Conservation (phyloP, 2,113 vertebrate species). For the Alaudala cheleensis region DNA sequence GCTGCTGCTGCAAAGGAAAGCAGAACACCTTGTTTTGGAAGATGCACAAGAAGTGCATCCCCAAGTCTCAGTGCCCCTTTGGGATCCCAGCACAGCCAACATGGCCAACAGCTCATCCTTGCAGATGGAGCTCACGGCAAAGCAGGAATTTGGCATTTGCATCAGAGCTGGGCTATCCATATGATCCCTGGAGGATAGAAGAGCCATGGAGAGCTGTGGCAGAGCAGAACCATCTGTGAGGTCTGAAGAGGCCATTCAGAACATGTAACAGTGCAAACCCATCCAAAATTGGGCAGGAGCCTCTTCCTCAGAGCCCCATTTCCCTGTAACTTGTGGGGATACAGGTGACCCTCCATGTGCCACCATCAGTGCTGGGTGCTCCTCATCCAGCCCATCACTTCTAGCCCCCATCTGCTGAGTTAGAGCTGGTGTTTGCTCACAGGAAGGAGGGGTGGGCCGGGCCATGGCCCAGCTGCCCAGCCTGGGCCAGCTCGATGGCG, state of each 20-base stretch:
- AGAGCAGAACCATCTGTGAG: background rate
- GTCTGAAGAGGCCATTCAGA: background rate
- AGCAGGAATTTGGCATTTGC: background rate
- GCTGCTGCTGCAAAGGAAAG: background rate
- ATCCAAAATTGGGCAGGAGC: background rate
- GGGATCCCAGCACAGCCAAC: background rate
- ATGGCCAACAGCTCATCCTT: background rate
- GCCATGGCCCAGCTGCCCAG: conserved; percentile 50
- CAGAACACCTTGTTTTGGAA: background rate
- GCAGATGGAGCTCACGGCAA: background rate
- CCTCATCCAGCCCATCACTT: background rate
- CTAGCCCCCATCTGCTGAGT: background rate
- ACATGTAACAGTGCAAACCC: background rate
- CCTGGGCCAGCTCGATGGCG: conserved; percentile 70
- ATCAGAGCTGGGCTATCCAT: background rate
- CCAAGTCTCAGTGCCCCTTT: background rate
- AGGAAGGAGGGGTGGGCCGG: background rate
- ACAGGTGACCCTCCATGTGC: accelerated
- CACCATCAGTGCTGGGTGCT: accelerated
- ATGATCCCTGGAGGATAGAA: background rate
- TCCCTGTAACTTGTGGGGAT: accelerated
- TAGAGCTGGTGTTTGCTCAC: conserved; percentile 8
- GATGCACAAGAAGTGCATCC: background rate
- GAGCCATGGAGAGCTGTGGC: background rate
- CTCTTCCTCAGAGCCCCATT: background rate